Base-by-base conservation (phyloP, 37 sponge, comb jelly and placozoan genomes). In the Mnemiopsis leidyi region DNA sequence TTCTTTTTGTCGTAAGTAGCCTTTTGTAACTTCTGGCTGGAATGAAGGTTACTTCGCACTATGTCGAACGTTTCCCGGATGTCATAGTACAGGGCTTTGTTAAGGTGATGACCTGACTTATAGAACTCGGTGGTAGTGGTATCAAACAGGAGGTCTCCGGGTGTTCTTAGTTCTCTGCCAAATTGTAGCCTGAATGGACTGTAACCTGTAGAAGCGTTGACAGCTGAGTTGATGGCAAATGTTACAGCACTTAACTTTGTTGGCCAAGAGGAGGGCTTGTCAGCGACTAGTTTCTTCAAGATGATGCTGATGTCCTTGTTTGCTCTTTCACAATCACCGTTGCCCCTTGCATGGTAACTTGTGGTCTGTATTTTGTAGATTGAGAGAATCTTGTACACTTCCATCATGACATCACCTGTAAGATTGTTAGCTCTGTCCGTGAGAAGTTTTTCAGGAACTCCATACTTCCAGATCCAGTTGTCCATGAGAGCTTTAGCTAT, bases 231-330 rank as follows among this genome's bases (percentile, higher is more conserved):
- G 21, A 85, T 35, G 30, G 90, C 90, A 40, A 85, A 85, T 2
- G 36, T 23, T 24, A 26, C 61, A 21, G 90, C 48, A 36, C 7
- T 7, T 40, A 85, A 25, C 36, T 32, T 28, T 5, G 61, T 3
- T 2, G 90, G 90, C 90, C 90, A 85, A n/a, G 40, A 23, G 61
- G 36, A 23, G 23, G 90, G 90, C 26, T 85, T 38, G 24, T 85
- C 90, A 23, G 32, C n/a, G 25, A 85, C 90, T 0, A 85, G 61
- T 39, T 85, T 85, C 25, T 85, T 85, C 48, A 85, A 3, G 25
- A 85, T 61, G 2, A 85, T 61, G 23, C 23, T 61, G 1, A 85
- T 38, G 61, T 85, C 38, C 36, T 85, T 85, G 61, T 85, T 85
- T 2, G 33, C 33, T 7, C 35, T 40, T 39, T 85, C 90, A 23